Evolutionary conservation across 2,888 invertebrate genomes (phyloP).

Genomic region (Pasiphila rectangulata): DNA sequence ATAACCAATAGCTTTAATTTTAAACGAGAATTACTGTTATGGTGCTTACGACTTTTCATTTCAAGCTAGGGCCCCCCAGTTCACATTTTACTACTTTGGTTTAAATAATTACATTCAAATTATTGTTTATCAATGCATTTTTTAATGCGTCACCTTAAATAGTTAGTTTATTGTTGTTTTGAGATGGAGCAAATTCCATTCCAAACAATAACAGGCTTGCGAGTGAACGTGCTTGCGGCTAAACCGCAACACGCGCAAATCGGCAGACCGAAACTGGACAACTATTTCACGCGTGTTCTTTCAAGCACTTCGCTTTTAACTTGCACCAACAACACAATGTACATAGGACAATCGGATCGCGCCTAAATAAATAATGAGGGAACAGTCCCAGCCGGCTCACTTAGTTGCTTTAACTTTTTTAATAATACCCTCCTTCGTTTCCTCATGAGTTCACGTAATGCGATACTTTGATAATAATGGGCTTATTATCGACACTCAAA

Average conservation of each 20-base stretch:
- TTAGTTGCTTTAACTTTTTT: constrained; percentile 53
- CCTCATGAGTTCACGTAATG: background rate
- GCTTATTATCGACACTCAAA: background rate
- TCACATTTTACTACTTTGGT: no score
- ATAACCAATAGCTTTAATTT: no score
- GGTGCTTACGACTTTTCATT: no score
- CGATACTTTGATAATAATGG: background rate
- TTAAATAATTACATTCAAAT: no score
- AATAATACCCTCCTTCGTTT: constrained; percentile 43
- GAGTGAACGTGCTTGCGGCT: no score
- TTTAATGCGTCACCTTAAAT: no score
- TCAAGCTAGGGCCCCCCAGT: no score
- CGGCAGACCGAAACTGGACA: background rate
- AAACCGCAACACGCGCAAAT: no score
- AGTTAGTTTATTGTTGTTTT: no score
- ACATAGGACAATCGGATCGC: constrained; percentile 72
- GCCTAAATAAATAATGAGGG: constrained; percentile 77
- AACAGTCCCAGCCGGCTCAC: constrained; percentile 55
- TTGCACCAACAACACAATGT: background rate
- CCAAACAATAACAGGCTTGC: no score
- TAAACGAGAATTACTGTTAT: no score
- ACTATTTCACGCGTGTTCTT: background rate
- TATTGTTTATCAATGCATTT: no score
- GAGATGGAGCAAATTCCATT: background rate
- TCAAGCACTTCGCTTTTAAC: background rate